phyloP scores from a whole-genome alignment of 92 coral and sea anemone genomes.

The Epizoanthus rinbou region DNA sequence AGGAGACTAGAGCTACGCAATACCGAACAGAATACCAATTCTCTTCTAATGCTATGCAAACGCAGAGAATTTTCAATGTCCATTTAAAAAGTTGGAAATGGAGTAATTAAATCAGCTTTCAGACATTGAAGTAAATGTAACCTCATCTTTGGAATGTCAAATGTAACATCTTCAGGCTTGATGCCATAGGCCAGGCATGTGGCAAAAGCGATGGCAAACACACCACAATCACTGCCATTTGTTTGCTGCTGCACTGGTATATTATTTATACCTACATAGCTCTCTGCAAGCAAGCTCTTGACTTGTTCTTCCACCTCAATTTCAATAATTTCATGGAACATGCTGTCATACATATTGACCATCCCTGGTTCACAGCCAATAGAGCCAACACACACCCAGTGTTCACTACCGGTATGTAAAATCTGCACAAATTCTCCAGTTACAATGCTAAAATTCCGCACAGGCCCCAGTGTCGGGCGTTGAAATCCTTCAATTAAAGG shows the following conservation, averaged over 20 bases:
- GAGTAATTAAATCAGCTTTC: slow-evolving; percentile 28
- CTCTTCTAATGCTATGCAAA: too few relatives aligned
- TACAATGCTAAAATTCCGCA: slow-evolving; percentile 56
- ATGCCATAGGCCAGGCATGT: slow-evolving; percentile 55
- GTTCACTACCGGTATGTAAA: slow-evolving; percentile 52
- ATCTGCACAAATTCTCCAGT: slow-evolving; percentile 61
- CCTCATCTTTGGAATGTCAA: slow-evolving; percentile 52
- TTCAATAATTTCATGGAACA: slow-evolving; percentile 53
- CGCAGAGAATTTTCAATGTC: too few relatives aligned
- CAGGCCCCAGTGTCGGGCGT: slow-evolving; percentile 66
- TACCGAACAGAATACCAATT: too few relatives aligned
- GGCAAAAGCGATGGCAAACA: slow-evolving; percentile 71
- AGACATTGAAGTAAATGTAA: slow-evolving; percentile 50
- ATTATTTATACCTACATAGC: slow-evolving; percentile 47
- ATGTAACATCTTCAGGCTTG: slow-evolving; percentile 34
- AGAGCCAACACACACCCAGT: slow-evolving; percentile 73
- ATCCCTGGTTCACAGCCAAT: slow-evolving; percentile 62
- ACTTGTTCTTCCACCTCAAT: slow-evolving; percentile 68
- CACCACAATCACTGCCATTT: slow-evolving; percentile 73
- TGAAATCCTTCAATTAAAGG: slow-evolving; percentile 59
- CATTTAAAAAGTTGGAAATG: slow-evolving; percentile 52
- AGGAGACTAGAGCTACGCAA: too few relatives aligned
- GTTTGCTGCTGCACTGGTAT: slow-evolving; percentile 59
- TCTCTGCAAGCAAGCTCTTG: slow-evolving; percentile 55
- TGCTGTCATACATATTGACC: slow-evolving; percentile 65